Conservation (phyloP, 2,888 invertebrate species). For the Falcaria lacertinaria region DNA sequence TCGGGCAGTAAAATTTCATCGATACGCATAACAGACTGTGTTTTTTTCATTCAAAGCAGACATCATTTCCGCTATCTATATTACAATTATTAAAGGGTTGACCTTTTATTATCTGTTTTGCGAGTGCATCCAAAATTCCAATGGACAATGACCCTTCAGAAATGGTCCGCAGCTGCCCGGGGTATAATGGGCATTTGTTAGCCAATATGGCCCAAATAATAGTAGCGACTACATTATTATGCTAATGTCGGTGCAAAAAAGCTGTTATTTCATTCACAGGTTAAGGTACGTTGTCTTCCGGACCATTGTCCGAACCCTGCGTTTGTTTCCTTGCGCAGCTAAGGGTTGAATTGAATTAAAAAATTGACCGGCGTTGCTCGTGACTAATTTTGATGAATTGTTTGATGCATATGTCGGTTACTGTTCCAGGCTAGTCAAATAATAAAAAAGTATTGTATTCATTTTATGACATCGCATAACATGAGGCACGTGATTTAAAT, state of each 20-base stretch:
- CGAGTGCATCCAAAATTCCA: slow-evolving; percentile 51
- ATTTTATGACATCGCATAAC: too few relatives aligned
- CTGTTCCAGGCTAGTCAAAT: slow-evolving; percentile 10
- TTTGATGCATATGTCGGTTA: slow-evolving; percentile 43
- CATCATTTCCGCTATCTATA: not conserved
- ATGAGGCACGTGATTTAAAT: too few relatives aligned
- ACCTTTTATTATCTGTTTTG: slow-evolving; percentile 40
- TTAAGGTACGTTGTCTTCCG: slow-evolving; percentile 52
- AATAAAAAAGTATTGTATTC: slow-evolving; percentile 1
- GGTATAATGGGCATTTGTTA: slow-evolving; percentile 56
- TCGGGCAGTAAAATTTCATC: too few relatives aligned
- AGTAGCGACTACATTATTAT: slow-evolving; percentile 69
- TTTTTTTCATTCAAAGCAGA: not conserved
- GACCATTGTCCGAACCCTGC: slow-evolving; percentile 50
- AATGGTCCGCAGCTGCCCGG: slow-evolving; percentile 62
- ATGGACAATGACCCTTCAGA: slow-evolving; percentile 67
- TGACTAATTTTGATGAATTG: slow-evolving; percentile 70
- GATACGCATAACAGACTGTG: not conserved
- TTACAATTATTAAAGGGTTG: slow-evolving; percentile 36
- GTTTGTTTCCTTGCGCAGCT: slow-evolving; percentile 35
- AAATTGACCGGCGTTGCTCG: slow-evolving; percentile 44
- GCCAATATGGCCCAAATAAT: slow-evolving; percentile 69
- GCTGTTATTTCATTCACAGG: slow-evolving; percentile 70
- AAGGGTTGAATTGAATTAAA: slow-evolving; percentile 42
- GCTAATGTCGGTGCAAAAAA: slow-evolving; percentile 54